A percentile compares a stretch with the other conserved stretches of the same genome.
Conservation (phyloP, 92 coral and sea anemone genomes). For the Galaxea fascicularis region DNA sequence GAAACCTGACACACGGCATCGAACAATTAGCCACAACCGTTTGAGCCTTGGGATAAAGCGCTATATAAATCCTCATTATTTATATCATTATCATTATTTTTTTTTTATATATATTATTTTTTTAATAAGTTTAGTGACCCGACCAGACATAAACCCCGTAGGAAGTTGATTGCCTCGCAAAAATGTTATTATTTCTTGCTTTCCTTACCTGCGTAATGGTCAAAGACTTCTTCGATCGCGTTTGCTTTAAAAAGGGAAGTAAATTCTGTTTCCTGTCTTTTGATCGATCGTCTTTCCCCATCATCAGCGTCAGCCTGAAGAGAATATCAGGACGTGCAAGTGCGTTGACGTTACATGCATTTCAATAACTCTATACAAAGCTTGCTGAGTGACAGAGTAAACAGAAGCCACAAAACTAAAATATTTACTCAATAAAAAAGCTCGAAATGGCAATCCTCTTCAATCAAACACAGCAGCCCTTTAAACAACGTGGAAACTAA, state of each 20-base stretch:
- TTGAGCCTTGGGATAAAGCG: too few species aligned
- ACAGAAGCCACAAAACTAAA: slow-evolving; percentile 30
- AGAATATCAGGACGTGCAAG: background rate
- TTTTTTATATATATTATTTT: too few species aligned
- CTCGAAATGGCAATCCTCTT: slow-evolving; percentile 1
- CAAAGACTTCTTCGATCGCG: slow-evolving; percentile 74
- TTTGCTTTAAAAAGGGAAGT: slow-evolving; percentile 79
- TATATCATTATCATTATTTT: too few species aligned
- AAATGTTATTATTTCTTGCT: too few species aligned
- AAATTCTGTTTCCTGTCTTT: slow-evolving; percentile 78
- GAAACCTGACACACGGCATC: too few species aligned
- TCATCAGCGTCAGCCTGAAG: slow-evolving; percentile 46
- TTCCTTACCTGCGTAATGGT: slow-evolving; percentile 60
- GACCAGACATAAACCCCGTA: too few species aligned
- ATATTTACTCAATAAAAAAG: slow-evolving; percentile 41
- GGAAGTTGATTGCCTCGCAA: background rate
- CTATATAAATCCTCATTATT: too few species aligned
- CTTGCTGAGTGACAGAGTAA: slow-evolving; percentile 34
- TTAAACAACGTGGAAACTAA: background rate
- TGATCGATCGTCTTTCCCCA: slow-evolving; percentile 75
- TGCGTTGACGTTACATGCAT: background rate
- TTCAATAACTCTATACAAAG: background rate
- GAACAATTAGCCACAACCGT: too few species aligned
- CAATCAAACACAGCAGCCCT: slow-evolving; percentile 14
- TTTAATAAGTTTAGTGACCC: too few species aligned